These are phyloP conservation scores for Emydocephalus ijimae DNA, from an alignment of 2,113 vertebrate species.

Conservation along the genomic window DNA sequence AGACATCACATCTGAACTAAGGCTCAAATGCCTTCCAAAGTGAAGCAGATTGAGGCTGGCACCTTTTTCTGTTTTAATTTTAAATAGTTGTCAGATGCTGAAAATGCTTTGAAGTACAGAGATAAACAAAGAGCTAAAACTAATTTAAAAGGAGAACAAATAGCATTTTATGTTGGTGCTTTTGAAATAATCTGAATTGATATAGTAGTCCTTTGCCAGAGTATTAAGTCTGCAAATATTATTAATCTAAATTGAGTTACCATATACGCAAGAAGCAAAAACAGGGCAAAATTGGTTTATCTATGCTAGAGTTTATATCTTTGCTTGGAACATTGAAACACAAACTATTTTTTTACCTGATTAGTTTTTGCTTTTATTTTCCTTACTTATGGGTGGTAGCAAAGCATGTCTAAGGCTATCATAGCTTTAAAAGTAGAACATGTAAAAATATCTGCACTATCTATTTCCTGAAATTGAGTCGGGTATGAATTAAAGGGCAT, in stretches of 20 bases:
- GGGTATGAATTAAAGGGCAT: constrained; percentile 40
- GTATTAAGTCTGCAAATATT: constrained; percentile 69
- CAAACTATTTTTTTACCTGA: constrained; percentile 70
- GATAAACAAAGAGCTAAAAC: constrained; percentile 70
- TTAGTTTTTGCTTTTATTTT: constrained; percentile 67
- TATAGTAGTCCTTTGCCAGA: constrained; percentile 62
- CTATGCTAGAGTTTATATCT: constrained; percentile 67
- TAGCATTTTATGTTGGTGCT: constrained; percentile 69
- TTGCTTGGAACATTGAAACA: constrained; percentile 68
- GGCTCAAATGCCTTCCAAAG: constrained; percentile 52
- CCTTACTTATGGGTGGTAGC: constrained; percentile 37
- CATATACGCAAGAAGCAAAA: constrained; percentile 73
- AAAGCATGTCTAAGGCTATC: constrained; percentile 51
- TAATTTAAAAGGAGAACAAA: constrained; percentile 67
- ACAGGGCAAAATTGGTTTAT: constrained; percentile 80
- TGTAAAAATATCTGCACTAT: constrained; percentile 31
- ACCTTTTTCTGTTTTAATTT: constrained; percentile 66
- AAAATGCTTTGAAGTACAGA: constrained; percentile 67
- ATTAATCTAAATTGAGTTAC: constrained; percentile 79
- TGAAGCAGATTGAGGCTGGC: constrained; percentile 64
- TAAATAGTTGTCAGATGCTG: constrained; percentile 62
- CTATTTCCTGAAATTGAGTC: constrained; percentile 46
- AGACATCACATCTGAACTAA: constrained; percentile 57
- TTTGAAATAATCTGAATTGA: constrained; percentile 61
- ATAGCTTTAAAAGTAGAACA: constrained; percentile 45